A percentile compares a stretch with the other conserved stretches of the same genome.
Evolutionary conservation across 1,140 invertebrate genomes (phyloP).

Genomic region (Homalodisca vitripennis): DNA sequence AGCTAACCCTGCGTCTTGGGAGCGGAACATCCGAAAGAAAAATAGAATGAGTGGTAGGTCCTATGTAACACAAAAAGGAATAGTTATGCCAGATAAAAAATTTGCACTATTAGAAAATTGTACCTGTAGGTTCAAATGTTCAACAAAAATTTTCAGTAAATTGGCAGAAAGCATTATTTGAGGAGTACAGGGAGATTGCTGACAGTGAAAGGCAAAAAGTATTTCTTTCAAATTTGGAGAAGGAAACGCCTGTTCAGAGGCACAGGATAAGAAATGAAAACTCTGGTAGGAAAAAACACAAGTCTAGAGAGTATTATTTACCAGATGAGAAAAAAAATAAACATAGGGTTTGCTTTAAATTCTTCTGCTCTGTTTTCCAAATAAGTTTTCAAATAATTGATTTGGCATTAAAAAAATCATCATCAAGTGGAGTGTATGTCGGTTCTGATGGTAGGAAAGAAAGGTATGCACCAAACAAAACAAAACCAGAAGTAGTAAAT

Average conservation of each 20-base stretch:
- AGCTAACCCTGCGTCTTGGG: constrained; percentile 24
- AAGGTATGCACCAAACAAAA: constrained; percentile 25
- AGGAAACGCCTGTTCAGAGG: constrained; percentile 20
- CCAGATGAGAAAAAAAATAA: constrained; percentile 3
- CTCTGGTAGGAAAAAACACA: constrained; percentile 6
- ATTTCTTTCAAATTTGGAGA: constrained; percentile 23
- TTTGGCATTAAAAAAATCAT: constrained; percentile 18
- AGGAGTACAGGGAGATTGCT: constrained; percentile 24
- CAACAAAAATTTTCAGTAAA: constrained; percentile 14
- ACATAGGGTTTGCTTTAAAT: constrained; percentile 29
- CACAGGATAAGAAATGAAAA: constrained; percentile 12
- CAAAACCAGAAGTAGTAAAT: constrained; percentile 17
- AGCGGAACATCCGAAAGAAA: constrained; percentile 28
- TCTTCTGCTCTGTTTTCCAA: constrained; percentile 26
- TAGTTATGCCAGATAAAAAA: constrained; percentile 15
- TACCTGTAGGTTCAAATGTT: constrained; percentile 22
- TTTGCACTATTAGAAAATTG: constrained; percentile 30
- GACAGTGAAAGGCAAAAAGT: constrained; percentile 23
- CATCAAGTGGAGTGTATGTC: constrained; percentile 26
- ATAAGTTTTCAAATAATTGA: constrained; percentile 30
- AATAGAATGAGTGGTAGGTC: constrained; percentile 19
- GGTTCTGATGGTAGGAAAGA: constrained; percentile 24
- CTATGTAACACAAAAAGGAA: constrained; percentile 21
- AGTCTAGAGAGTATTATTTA: constrained; percentile 24
- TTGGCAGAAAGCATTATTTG: constrained; percentile 22